Evolutionary conservation across 2,113 vertebrate genomes (phyloP).

Genomic region (Catharus fuscescens): DNA sequence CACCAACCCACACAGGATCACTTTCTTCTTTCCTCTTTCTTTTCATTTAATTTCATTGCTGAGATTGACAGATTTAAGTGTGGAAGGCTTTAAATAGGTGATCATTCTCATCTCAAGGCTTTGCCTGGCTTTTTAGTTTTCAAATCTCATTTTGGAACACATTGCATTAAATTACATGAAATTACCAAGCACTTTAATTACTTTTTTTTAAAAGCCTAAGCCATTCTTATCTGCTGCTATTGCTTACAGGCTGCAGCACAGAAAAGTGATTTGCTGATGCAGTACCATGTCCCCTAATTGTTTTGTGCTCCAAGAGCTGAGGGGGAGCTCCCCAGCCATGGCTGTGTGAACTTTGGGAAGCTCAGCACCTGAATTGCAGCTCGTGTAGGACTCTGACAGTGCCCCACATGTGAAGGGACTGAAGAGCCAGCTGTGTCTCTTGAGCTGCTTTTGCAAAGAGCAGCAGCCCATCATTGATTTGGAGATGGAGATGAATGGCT

Average conservation of each 20-base stretch:
- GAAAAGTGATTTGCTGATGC: not conserved
- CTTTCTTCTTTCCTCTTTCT: slow-evolving; percentile 13
- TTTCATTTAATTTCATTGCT: slow-evolving; percentile 25
- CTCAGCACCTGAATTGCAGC: not conserved
- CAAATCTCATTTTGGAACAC: slow-evolving; percentile 35
- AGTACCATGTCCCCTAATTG: accelerated
- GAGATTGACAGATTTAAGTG: slow-evolving; percentile 27
- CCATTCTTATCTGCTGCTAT: not conserved
- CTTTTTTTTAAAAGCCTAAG: not conserved
- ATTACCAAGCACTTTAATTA: slow-evolving; percentile 48
- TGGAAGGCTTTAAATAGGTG: slow-evolving; percentile 32
- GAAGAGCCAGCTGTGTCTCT: not conserved
- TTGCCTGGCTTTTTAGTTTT: slow-evolving; percentile 33
- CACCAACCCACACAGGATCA: slow-evolving; percentile 40
- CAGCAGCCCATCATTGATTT: not conserved
- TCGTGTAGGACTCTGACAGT: not conserved
- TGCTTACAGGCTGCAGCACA: not conserved
- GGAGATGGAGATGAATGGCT: not conserved
- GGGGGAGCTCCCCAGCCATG: not conserved
- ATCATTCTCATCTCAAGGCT: slow-evolving; percentile 6
- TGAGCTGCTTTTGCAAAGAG: not conserved
- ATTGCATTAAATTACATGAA: slow-evolving; percentile 8
- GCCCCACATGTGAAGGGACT: not conserved
- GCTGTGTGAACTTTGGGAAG: not conserved
- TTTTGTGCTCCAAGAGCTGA: not conserved